phyloP scores from a whole-genome alignment of 1,140 invertebrate species.

The Apis florea region DNA sequence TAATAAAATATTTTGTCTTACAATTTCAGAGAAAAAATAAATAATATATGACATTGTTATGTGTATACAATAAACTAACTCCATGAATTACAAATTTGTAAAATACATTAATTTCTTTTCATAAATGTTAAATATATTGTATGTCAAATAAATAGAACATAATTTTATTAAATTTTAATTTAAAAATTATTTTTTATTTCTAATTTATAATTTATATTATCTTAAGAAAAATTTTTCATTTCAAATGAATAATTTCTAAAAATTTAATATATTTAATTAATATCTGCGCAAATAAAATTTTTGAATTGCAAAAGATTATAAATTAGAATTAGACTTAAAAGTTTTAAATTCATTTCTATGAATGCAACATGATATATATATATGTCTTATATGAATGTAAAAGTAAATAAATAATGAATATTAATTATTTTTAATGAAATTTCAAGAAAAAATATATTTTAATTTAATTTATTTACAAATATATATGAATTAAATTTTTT shows the following conservation, averaged over 20 bases:
- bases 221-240: not conserved
- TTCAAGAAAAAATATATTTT: not conserved
- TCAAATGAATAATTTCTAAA: not conserved
- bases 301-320: not conserved
- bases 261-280: not conserved
- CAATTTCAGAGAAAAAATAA: slow-evolving; percentile 27
- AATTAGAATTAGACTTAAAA: not conserved
- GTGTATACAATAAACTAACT: slow-evolving; percentile 48
- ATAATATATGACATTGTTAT: slow-evolving; percentile 51
- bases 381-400: not conserved
- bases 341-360: not conserved
- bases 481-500: not conserved
- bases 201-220: not conserved
- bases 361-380: not conserved
- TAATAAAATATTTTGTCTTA: slow-evolving; percentile 24
- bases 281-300: not conserved
- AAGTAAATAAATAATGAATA: not conserved
- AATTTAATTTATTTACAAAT: not conserved
- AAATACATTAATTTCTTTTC: slow-evolving; percentile 54
- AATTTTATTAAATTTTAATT: not conserved
- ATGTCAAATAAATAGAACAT: not conserved
- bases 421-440: not conserved
- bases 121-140: slow-evolving; percentile 29
- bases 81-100: slow-evolving; percentile 27
- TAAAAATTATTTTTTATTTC: not conserved